Percentiles rank a stretch among this genome's conserved stretches.
phyloP scores from a whole-genome alignment of 2,888 invertebrate species.

The Acanthoscelides obtectus region DNA sequence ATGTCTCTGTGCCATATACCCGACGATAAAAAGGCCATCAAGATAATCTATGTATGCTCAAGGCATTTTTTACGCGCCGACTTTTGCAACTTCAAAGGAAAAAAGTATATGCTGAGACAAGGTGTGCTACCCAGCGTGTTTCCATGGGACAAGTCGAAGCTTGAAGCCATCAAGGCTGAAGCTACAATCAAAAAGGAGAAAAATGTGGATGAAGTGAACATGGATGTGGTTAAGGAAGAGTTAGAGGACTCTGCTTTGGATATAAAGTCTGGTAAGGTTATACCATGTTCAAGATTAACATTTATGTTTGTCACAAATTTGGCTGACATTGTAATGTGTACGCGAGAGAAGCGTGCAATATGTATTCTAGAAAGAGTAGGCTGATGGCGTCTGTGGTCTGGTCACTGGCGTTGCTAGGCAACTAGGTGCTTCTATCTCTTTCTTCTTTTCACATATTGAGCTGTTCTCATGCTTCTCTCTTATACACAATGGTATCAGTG shows the following conservation, averaged over 20 bases:
- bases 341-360: too few relatives aligned
- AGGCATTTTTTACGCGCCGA: conserved; percentile 70
- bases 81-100: conserved; percentile 65
- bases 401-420: too few relatives aligned
- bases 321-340: too few relatives aligned
- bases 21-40: conserved; percentile 51
- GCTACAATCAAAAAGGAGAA: conserved; percentile 24
- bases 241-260: conserved; percentile 8
- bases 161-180: conserved; percentile 36
- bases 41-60: conserved; percentile 66
- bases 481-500: too few relatives aligned
- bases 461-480: too few relatives aligned
- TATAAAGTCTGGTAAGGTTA: conserved; percentile 7
- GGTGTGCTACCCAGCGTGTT: conserved; percentile 72
- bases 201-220: conserved; percentile 8
- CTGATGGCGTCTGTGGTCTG: too few relatives aligned
- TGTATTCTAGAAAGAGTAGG: too few relatives aligned
- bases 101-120: conserved; percentile 66
- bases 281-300: too few relatives aligned
- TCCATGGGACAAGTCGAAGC: conserved; percentile 52
- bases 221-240: conserved; percentile 9
- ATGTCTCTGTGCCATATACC: conserved; percentile 58
- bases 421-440: too few relatives aligned
- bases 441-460: too few relatives aligned
- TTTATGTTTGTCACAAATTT: too few relatives aligned